Conservation (phyloP, 2,888 invertebrate genomes). For the Brenthis ino region DNA sequence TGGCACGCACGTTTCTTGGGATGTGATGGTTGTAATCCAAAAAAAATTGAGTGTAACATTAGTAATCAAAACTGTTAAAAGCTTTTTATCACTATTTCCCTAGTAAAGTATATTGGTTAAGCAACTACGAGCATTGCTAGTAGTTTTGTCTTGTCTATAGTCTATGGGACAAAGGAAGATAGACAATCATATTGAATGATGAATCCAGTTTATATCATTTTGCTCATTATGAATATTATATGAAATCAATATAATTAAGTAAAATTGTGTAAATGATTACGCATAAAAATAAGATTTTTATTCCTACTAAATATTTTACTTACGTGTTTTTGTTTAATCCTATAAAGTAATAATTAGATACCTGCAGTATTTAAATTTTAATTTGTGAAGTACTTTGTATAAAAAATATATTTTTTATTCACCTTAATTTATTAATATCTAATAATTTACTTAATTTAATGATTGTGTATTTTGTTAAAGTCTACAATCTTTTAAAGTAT, state of each 20-base stretch:
- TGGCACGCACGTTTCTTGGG: slow-evolving; percentile 69
- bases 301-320: no score
- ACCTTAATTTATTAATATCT: no score
- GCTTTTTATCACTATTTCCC: slow-evolving; percentile 74
- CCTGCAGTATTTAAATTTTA: no score
- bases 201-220: neutral
- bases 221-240: neutral
- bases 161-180: slow-evolving; percentile 55
- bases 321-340: no score
- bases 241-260: neutral
- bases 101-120: slow-evolving; percentile 77
- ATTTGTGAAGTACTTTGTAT: no score
- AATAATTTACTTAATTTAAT: no score
- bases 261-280: neutral
- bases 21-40: slow-evolving; percentile 70
- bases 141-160: slow-evolving; percentile 73
- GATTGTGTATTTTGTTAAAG: no score
- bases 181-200: slow-evolving; percentile 18
- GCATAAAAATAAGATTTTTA: no score
- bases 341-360: no score
- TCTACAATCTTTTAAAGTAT: no score
- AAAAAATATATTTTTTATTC: no score
- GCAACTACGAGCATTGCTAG: slow-evolving; percentile 81
- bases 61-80: slow-evolving; percentile 62
- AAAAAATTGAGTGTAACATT: slow-evolving; percentile 77